phyloP scores from a whole-genome alignment of 2,888 invertebrate genomes.

The Cenopis cana region DNA sequence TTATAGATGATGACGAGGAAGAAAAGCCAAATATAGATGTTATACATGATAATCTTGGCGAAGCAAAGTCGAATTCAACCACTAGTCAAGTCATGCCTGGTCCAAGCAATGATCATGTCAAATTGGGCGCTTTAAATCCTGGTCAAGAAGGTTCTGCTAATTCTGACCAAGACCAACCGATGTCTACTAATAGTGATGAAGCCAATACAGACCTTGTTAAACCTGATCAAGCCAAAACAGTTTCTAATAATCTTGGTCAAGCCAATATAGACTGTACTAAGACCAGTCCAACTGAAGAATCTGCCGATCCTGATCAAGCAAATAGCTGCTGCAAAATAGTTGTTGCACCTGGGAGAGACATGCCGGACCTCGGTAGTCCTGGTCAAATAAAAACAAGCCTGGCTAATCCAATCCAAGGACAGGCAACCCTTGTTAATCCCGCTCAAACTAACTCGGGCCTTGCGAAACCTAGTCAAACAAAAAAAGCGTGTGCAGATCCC shows the following conservation, averaged over 20 bases:
- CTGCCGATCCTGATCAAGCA: too few relatives aligned
- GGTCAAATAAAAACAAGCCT: not conserved
- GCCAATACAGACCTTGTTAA: not conserved
- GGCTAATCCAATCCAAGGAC: not conserved
- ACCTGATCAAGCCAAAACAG: not conserved
- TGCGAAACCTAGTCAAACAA: not conserved
- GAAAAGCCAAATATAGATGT: not conserved
- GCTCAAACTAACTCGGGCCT: not conserved
- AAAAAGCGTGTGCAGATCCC: not conserved
- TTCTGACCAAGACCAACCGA: not conserved
- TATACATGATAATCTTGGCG: not conserved
- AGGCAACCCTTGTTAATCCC: not conserved
- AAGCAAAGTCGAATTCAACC: too few relatives aligned
- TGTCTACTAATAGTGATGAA: not conserved
- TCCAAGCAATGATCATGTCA: not conserved
- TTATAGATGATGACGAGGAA: not conserved
- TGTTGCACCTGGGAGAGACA: not conserved
- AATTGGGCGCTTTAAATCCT: not conserved
- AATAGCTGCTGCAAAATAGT: too few relatives aligned
- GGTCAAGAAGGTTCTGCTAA: not conserved
- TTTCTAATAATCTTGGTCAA: not conserved
- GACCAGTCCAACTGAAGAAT: too few relatives aligned
- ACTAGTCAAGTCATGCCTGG: not conserved
- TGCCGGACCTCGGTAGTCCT: not conserved
- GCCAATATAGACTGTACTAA: too few relatives aligned